Evolutionary conservation across 2,888 invertebrate species (phyloP).

Genomic region (Leucophenga montana): DNA sequence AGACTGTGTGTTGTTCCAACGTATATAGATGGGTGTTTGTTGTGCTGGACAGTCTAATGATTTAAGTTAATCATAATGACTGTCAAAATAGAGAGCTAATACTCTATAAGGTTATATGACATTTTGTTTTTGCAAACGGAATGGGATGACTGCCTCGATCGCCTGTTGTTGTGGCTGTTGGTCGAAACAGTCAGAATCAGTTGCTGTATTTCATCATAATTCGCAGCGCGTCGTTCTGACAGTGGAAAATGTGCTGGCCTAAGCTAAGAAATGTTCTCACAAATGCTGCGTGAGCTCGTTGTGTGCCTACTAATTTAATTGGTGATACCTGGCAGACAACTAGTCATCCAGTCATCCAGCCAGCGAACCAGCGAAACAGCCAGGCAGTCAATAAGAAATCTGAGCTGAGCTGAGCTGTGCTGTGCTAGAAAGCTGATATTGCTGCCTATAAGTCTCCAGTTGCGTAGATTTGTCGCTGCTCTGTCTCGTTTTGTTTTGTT

Average conservation of each 20-base stretch:
- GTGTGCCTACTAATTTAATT: slow-evolving; percentile 60
- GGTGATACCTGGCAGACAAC: slow-evolving; percentile 39
- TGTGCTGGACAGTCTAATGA: slow-evolving; percentile 55
- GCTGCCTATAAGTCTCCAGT: slow-evolving; percentile 6
- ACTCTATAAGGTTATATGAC: slow-evolving; percentile 60
- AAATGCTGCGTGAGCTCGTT: slow-evolving; percentile 60
- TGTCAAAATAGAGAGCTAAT: slow-evolving; percentile 64
- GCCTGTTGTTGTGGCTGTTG: no score
- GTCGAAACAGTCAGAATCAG: no score
- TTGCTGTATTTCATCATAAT: slow-evolving; percentile 61
- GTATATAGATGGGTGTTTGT: neutral
- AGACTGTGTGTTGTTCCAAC: neutral
- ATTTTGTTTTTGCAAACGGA: slow-evolving; percentile 29
- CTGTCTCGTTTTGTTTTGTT: slow-evolving; percentile 62
- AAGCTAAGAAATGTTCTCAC: slow-evolving; percentile 56
- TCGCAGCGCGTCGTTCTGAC: slow-evolving; percentile 47
- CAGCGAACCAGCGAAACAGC: slow-evolving; percentile 30
- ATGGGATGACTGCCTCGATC: slow-evolving; percentile 34
- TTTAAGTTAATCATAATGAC: slow-evolving; percentile 68
- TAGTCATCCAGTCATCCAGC: slow-evolving; percentile 25
- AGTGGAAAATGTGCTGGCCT: slow-evolving; percentile 20
- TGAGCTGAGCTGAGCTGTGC: slow-evolving; percentile 7
- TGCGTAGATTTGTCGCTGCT: slow-evolving; percentile 13
- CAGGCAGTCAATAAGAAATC: neutral
- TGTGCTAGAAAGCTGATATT: slow-evolving; percentile 1